Evolutionary conservation across 2,888 invertebrate species (phyloP).

Genomic region (Zelleria hepariella): DNA sequence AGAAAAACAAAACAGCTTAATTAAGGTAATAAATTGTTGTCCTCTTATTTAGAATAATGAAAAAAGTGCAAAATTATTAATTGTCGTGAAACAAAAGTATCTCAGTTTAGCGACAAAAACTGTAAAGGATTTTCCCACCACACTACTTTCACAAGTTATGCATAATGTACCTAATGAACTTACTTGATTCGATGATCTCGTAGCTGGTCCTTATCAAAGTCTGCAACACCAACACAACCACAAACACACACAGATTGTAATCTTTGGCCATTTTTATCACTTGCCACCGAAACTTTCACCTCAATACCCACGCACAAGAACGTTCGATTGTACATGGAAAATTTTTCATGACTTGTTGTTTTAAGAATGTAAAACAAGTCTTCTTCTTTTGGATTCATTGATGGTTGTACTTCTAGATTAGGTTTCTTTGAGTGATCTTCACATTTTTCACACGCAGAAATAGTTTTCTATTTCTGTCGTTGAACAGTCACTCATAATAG

Average conservation of each 20-base stretch:
- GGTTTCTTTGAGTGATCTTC: conserved; percentile 13
- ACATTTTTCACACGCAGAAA: conserved; percentile 12
- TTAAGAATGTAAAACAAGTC: conserved; percentile 15
- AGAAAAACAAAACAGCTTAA: no score
- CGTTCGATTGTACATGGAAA: conserved; percentile 8
- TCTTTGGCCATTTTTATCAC: conserved; percentile 38
- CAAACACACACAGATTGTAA: conserved; percentile 34
- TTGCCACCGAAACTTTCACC: conserved; percentile 24
- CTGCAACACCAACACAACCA: conserved; percentile 34
- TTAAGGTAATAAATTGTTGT: no score
- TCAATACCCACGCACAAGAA: conserved; percentile 22
- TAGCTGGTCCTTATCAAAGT: conserved; percentile 40
- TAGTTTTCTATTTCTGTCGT: conserved; percentile 16
- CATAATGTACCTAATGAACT: conserved; percentile 26
- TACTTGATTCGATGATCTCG: conserved; percentile 57
- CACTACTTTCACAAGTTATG: no score
- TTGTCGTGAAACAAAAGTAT: no score
- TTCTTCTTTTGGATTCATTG: conserved; percentile 39
- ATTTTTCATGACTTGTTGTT: conserved; percentile 13
- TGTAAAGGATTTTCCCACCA: no score
- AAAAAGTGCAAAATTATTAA: no score
- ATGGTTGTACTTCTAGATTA: conserved; percentile 17
- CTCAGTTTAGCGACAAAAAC: no score
- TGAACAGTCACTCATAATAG: conserved; percentile 25
- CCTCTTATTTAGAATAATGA: no score